Evolutionary conservation across 2,888 invertebrate genomes (phyloP).

Genomic region (Eristalis arbustorum): DNA sequence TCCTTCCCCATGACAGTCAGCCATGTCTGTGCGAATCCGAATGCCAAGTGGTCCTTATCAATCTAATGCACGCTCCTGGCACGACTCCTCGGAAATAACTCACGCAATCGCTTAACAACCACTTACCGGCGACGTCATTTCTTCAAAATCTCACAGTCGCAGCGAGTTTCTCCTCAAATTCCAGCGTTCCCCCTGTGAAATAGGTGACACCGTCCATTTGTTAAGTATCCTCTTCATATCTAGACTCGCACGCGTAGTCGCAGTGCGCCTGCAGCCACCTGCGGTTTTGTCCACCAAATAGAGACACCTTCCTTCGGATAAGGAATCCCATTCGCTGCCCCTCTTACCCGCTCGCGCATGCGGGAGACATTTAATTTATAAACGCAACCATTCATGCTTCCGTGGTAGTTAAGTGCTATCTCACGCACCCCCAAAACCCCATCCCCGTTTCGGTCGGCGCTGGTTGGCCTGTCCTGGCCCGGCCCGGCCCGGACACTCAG

Average conservation of each 20-base stretch:
- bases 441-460: slow-evolving; percentile 10
- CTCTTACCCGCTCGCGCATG: background rate
- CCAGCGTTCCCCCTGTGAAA: background rate
- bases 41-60: slow-evolving; percentile 25
- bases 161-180: slow-evolving; percentile 24
- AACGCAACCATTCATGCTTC: slow-evolving; percentile 65
- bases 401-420: slow-evolving; percentile 65
- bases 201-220: slow-evolving; percentile 27
- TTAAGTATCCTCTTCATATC: slow-evolving; percentile 40
- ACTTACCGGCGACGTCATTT: slow-evolving; percentile 44
- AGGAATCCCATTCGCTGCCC: slow-evolving; percentile 15
- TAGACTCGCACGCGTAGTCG: slow-evolving; percentile 47
- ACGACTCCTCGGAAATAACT: slow-evolving; percentile 21
- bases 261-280: slow-evolving; percentile 49
- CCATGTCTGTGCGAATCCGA: background rate
- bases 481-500: slow-evolving; percentile 18
- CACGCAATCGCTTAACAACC: slow-evolving; percentile 46
- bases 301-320: slow-evolving; percentile 42
- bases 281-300: slow-evolving; percentile 59
- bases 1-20: background rate
- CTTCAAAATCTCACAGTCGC: slow-evolving; percentile 19
- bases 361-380: slow-evolving; percentile 58
- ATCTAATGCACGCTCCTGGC: slow-evolving; percentile 22
- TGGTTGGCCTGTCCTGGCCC: background rate
- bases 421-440: slow-evolving; percentile 63